Evolutionary conservation across 1,140 invertebrate genomes (phyloP), one percentile per base, ranked within the genome.

Genomic region (Orchestia grillus): DNA sequence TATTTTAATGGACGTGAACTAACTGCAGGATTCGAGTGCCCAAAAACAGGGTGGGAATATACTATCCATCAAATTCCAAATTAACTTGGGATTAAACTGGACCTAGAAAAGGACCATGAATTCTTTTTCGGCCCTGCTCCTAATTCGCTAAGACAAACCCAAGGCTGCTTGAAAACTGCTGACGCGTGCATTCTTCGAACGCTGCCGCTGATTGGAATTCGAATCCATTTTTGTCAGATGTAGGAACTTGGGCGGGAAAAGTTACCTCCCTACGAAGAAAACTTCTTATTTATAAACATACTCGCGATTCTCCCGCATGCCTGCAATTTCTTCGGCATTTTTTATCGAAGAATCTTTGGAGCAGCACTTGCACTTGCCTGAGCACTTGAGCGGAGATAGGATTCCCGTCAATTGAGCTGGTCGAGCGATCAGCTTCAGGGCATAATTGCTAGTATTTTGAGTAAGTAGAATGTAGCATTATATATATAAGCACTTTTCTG

Each of bases 121-220:
- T 77, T 8, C 62, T 23, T 77, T 77, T 90, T 90, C 28, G 15
- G 43, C 1, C 88, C 8, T 3, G 41, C 43, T 44, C 43, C 88
- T 90, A 90, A 90, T 90, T 90, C 42, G 41, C 88, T 43, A 90
- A 90, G 88, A 90, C 88, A 90, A 90, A 90, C 88, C 16, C 4
- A 90, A 43, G 88, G 88, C 88, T 4, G 88, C 88, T 90, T 42
- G 41, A 90, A 90, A 90, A 90, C 41, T 90, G 88, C 88, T 90
- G 43, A 90, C 88, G 88, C 88, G 88, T 28, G 88, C n/a, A 90
- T 90, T 90, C 88, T 90, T 44, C 43, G 41, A 28, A 90, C 88
- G 88, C 88, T 41, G 88, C 88, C 41, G 88, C 88, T 90, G 88
- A 90, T 90, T 90, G 88, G 88, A 90, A 90, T 90, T 44, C 88